Percentiles rank a stretch among this genome's conserved stretches.
Evolutionary conservation across 1,140 invertebrate genomes (phyloP).

Genomic region (Campoletis sonorensis): DNA sequence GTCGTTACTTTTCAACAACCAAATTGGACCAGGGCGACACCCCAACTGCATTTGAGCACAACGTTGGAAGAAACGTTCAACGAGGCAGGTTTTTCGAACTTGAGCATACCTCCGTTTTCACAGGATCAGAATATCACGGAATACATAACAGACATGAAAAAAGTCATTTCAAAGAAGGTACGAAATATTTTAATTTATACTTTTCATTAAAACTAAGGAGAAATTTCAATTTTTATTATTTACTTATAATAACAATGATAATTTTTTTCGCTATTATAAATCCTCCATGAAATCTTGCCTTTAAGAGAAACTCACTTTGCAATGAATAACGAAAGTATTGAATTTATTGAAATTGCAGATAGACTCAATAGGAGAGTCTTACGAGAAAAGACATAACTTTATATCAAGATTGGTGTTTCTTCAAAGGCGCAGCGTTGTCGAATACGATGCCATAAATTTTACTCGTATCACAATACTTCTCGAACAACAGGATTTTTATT

Average conservation of each 20-base stretch:
- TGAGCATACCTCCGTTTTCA: constrained; percentile 65
- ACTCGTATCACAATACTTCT: constrained; percentile 56
- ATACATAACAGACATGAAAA: constrained; percentile 78
- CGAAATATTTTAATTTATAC: background rate
- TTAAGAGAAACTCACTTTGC: no score
- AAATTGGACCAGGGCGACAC: constrained; percentile 60
- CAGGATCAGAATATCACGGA: constrained; percentile 75
- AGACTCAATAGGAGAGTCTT: constrained; percentile 46
- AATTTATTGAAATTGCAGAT: constrained; percentile 58
- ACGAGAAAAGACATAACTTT: constrained; percentile 56
- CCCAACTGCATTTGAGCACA: constrained; percentile 68
- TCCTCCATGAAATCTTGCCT: no score
- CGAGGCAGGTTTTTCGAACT: constrained; percentile 48
- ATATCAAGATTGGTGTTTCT: constrained; percentile 47
- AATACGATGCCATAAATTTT: constrained; percentile 64
- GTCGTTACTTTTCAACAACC: constrained; percentile 63
- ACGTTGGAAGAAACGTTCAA: constrained; percentile 63
- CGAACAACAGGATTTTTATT: constrained; percentile 54
- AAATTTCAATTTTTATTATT: constrained; percentile 22
- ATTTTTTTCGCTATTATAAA: no score
- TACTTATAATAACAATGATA: background rate
- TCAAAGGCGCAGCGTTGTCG: constrained; percentile 54
- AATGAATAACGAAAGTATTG: background rate
- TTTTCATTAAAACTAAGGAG: constrained; percentile 7
- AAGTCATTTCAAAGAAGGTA: constrained; percentile 77